Percentiles rank a stretch among this genome's conserved stretches.
phyloP scores from a whole-genome alignment of 2,113 vertebrate species.

The Eurystomus gularis region DNA sequence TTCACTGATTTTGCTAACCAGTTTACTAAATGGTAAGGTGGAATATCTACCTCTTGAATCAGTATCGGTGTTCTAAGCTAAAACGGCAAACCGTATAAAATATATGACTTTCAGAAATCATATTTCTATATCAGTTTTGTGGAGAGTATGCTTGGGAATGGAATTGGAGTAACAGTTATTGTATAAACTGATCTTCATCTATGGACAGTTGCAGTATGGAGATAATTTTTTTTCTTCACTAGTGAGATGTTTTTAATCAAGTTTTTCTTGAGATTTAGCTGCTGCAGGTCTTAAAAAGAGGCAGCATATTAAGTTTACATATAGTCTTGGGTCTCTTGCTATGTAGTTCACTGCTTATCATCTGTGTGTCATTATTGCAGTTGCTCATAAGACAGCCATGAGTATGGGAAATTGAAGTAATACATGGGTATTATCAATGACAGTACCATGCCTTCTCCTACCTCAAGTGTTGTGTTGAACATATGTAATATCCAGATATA shows the following conservation, averaged over 20 bases:
- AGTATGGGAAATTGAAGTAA: neutral
- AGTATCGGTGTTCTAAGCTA: neutral
- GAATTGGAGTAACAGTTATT: neutral
- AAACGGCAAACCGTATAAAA: neutral
- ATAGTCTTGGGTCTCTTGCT: neutral
- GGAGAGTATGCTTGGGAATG: neutral
- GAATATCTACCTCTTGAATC: neutral
- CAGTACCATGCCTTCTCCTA: neutral
- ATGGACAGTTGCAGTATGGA: neutral
- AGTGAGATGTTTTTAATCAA: neutral
- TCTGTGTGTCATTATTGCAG: neutral
- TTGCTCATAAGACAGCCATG: neutral
- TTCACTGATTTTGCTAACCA: neutral
- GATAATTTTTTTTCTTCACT: neutral
- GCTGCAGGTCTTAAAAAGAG: neutral
- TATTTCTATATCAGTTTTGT: neutral
- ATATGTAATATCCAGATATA: neutral
- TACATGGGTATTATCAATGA: neutral
- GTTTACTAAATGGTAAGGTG: neutral
- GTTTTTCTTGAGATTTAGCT: neutral
- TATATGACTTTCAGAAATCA: neutral
- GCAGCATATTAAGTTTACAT: neutral
- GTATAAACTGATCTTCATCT: neutral
- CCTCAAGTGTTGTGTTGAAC: neutral
- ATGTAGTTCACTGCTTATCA: neutral